These are phyloP conservation scores for Cydia pomonella DNA, from an alignment of 1,140 invertebrate species.

Conservation along the genomic window DNA sequence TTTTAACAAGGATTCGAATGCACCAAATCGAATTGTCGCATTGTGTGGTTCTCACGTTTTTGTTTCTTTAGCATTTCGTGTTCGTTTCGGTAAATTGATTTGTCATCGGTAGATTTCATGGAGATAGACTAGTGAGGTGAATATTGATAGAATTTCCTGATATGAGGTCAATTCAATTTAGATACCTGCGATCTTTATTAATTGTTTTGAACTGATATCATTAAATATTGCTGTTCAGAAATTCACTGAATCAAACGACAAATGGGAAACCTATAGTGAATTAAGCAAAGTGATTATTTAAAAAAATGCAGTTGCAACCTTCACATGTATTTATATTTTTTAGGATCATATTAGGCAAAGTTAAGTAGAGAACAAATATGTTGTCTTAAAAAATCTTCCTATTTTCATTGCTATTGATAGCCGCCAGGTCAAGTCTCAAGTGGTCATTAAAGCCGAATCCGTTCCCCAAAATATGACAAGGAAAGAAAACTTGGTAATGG, in stretches of 20 bases:
- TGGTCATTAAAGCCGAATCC: not conserved
- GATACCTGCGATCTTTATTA: not conserved
- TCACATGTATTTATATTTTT: too few species aligned
- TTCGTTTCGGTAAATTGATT: constrained; percentile 63
- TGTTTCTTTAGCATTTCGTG: constrained; percentile 67
- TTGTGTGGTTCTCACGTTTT: constrained; percentile 73
- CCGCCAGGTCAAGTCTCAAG: not conserved
- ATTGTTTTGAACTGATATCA: not conserved
- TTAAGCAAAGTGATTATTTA: too few species aligned
- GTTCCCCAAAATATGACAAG: not conserved
- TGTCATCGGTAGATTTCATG: constrained; percentile 57
- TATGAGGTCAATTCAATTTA: not conserved
- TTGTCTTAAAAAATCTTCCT: not conserved
- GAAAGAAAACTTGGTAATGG: too few species aligned
- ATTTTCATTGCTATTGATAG: not conserved
- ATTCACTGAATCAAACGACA: not conserved
- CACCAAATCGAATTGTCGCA: constrained; percentile 61
- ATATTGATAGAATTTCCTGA: not conserved
- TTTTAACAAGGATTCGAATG: constrained; percentile 69
- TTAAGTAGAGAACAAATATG: not conserved
- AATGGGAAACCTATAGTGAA: too few species aligned
- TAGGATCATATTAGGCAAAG: too few species aligned
- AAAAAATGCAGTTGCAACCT: too few species aligned
- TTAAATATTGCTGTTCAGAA: not conserved
- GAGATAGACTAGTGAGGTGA: constrained; percentile 8